Evolutionary conservation across 2,113 vertebrate genomes (phyloP).

Genomic region (Tragulus kanchil): DNA sequence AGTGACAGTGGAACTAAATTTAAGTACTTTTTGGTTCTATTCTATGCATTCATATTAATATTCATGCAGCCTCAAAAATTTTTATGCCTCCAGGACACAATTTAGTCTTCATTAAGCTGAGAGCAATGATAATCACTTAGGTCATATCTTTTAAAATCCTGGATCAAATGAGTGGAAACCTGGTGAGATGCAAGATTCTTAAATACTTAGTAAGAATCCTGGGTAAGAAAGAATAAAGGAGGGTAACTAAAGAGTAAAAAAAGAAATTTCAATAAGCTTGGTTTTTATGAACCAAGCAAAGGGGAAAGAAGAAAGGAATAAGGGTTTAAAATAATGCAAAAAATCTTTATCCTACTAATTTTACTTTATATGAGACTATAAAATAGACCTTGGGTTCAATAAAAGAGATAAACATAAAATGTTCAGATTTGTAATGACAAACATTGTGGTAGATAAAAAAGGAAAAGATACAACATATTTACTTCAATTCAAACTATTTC

Average conservation of each 20-base stretch:
- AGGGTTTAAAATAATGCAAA: not conserved
- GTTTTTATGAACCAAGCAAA: not conserved
- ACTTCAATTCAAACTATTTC: not conserved
- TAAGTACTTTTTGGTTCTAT: not conserved
- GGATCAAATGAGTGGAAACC: not conserved
- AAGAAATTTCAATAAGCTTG: not conserved
- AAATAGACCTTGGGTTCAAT: not conserved
- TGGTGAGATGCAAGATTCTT: not conserved
- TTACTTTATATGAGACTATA: not conserved
- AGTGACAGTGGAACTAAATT: not conserved
- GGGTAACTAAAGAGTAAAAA: not conserved
- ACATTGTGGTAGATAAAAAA: not conserved
- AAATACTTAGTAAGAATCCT: not conserved
- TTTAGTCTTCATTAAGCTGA: not conserved
- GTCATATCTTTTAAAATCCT: slow-evolving; percentile 24
- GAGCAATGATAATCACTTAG: not conserved
- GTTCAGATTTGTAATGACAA: not conserved
- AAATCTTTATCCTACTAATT: not conserved
- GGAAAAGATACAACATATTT: not conserved
- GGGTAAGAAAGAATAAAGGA: not conserved
- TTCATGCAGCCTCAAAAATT: not conserved
- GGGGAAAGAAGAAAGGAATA: not conserved
- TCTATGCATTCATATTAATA: not conserved
- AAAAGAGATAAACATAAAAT: slow-evolving; percentile 7
- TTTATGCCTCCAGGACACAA: not conserved